Conservation (phyloP, 1,140 invertebrate genomes). For the Cyclina sinensis region DNA sequence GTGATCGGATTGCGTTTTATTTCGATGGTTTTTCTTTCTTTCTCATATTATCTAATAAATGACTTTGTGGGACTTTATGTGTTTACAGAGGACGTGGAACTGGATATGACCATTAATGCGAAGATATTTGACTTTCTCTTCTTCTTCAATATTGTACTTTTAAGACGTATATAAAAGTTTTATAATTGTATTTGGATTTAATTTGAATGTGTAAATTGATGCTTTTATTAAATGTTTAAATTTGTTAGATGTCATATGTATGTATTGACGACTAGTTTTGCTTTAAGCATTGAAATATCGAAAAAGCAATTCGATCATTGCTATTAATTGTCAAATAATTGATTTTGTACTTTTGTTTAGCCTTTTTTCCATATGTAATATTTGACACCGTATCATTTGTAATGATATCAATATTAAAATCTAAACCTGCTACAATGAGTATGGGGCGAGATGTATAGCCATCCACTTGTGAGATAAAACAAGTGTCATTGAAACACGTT, state of each 20-base stretch:
- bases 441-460: constrained; percentile 1
- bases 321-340: constrained; percentile 7
- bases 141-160: no score
- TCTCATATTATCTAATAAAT: neutral
- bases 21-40: constrained; percentile 15
- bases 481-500: constrained; percentile 38
- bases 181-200: no score
- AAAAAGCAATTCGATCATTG: no score
- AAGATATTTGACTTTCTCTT: no score
- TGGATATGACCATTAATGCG: neutral
- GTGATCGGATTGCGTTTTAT: neutral
- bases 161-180: no score
- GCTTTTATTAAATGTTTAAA: no score
- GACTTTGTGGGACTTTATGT: neutral
- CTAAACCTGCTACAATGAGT: neutral
- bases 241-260: no score
- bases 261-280: no score
- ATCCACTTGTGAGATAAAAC: constrained; percentile 41
- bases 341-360: constrained; percentile 34
- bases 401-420: constrained; percentile 32
- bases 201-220: no score
- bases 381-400: constrained; percentile 33
- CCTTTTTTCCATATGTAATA: neutral
- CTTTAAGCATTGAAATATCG: no score
- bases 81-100: neutral